Evolutionary conservation across 2,113 vertebrate genomes (phyloP).

Genomic region (Urocitellus parryii): DNA sequence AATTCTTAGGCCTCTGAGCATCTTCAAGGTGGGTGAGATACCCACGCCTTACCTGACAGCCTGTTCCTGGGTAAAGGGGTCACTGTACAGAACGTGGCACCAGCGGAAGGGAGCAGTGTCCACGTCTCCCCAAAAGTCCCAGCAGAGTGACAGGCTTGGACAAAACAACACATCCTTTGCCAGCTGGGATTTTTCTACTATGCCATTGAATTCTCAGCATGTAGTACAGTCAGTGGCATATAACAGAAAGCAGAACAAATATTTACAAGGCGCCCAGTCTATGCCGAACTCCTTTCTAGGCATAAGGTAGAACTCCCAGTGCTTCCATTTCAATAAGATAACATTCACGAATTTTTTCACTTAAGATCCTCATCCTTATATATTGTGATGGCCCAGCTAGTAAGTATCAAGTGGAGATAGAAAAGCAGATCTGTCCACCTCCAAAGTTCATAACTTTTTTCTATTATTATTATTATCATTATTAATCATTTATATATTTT

Average conservation of each 20-base stretch:
- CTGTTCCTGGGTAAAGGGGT: neutral
- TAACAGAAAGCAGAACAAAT: neutral
- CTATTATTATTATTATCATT: too few relatives aligned
- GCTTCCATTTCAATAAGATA: neutral
- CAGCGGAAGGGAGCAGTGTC: neutral
- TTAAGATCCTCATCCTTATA: neutral
- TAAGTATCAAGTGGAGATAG: neutral
- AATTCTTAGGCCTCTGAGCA: neutral
- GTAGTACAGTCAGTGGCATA: neutral
- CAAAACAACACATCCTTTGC: neutral
- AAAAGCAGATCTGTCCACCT: neutral
- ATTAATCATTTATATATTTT: neutral
- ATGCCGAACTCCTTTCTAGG: neutral
- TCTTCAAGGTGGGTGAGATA: neutral
- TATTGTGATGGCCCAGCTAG: neutral
- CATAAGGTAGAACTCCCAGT: too few relatives aligned
- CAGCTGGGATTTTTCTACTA: neutral
- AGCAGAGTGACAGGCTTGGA: neutral
- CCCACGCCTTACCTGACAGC: too few relatives aligned
- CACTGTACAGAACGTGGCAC: neutral
- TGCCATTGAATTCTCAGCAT: neutral
- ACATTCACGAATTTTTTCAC: neutral
- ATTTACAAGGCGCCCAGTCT: neutral
- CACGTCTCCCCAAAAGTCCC: too few relatives aligned
- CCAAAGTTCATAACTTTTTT: neutral